These are phyloP conservation scores for Phrynosoma blainvillii DNA, from an alignment of 2,113 vertebrate species.

Conservation along the genomic window DNA sequence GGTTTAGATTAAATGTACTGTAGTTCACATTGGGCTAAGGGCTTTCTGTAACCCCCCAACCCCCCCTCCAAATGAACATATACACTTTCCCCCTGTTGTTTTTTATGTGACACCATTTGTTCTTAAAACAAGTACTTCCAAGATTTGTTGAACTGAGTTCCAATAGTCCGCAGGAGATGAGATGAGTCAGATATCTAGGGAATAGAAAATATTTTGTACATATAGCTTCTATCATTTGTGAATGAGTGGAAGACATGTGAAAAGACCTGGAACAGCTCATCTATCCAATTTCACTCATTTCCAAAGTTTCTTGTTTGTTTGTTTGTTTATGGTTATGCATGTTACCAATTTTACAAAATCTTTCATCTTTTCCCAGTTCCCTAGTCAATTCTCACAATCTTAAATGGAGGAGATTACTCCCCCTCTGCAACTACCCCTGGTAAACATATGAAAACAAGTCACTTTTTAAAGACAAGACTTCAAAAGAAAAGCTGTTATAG, in stretches of 20 bases:
- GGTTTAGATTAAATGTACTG: background rate
- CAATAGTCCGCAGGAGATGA: background rate
- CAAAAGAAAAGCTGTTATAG: constrained; percentile 54
- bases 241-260: background rate
- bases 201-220: background rate
- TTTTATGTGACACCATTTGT: background rate
- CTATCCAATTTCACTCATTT: constrained; percentile 32
- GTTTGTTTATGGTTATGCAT: background rate
- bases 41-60: background rate
- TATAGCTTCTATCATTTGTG: background rate
- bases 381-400: constrained; percentile 34
- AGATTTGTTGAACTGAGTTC: background rate
- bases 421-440: background rate
- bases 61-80: background rate
- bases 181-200: background rate
- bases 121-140: background rate
- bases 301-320: constrained; percentile 33
- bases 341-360: constrained; percentile 54
- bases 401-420: background rate
- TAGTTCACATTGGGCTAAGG: background rate
- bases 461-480: constrained; percentile 56
- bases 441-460: constrained; percentile 53
- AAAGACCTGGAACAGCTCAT: constrained; percentile 15
- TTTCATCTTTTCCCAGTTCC: constrained; percentile 47
- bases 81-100: background rate